Base-by-base conservation (phyloP, 2,113 vertebrate genomes). In the Eupsittula cactorum region DNA sequence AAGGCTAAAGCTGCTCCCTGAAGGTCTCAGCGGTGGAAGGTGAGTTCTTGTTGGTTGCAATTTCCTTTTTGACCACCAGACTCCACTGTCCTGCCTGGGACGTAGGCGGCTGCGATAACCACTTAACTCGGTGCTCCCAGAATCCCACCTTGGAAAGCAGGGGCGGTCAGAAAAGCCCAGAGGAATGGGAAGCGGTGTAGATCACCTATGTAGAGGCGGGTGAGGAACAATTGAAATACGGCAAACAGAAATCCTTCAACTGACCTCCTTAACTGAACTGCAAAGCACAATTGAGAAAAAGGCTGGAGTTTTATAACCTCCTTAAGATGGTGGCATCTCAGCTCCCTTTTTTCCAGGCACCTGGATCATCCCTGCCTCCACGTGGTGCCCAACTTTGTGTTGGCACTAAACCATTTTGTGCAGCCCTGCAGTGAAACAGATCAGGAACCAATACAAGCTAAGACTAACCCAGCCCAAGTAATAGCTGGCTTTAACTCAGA, bases 21-120 rank as follows among this genome's bases (percentile, higher is more conserved):
- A 65, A 77, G n/a, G n/a, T 2, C 62, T 64, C 57, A 8, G 5
- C 0, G 0, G 17, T 2, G 47, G 15, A 57, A 92, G 46, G 35
- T 6, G 55, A 46, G 39, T 7, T 28, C 41, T 27, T 6, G 0
- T 0, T 37, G 41, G 46, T 9, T 96, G 94, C 76, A 88, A 19
- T 94, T 81, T 92, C 33, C 71, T 50, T 64, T 75, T 31, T 55
- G 92, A 44, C 94, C 94, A 19, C 49, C 93, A 97, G 95, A 94
- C 79, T 96, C 90, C 95, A 93, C 94, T 92, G 59, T 95, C 42
- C 85, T 78, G 63, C 85, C 50, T 86, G 68, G 49, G 47, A 49
- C 65, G 27, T 11, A 9, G 62, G 73, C 42, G 44, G 63, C 52
- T 28, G 64, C 17, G 69, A 19, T 20, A 49, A 29, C 28, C 39